Base-by-base conservation (phyloP, 2,888 invertebrate species). In the Leptopilina syphax region DNA sequence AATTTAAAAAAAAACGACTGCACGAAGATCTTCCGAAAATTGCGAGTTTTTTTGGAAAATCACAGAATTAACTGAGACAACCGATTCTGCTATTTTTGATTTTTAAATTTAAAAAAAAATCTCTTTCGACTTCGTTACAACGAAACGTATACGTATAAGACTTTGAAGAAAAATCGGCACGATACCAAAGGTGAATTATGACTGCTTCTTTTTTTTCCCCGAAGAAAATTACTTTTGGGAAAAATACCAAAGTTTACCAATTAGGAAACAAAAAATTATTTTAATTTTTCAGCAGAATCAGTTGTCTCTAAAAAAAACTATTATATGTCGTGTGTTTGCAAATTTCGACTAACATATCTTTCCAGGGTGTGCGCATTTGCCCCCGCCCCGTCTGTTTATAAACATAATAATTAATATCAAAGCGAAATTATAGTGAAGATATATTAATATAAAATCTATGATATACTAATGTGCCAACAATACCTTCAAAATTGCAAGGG, bases 391-490 rank as follows among this genome's bases (percentile, higher is more conserved):
- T 85, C 84, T 83, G 83, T 86, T 86, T 34, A 34, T 80, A 76
- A 83, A 80, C 79, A 34, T 34, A 34, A 77, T 81, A 68, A 78
- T 54, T 73, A 18, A 82, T 82, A 82, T 83, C 81, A 82, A 82
- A 78, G 79, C 63, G 77, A 79, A 80, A 70, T 79, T 76, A 84
- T 79, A 77, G 81, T 80, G 78, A 81, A 83, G 84, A 85, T 84
- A 80, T 63, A 85, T 83, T 47, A 84, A 85, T 89, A 70, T 54
- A 54, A 73, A 73, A 70, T 54, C 70, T 70, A 70, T 70, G 54
- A 70, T 88, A 89, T 88, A 89, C 87, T 88, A 87, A 89, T 89
- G 91, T 91, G 91, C 91, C 91, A 91, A 90, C 87, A 87, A 87
- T 54, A 73, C 70, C 86, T 87, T 87, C 87, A 85, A 86, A 88